phyloP scores from a whole-genome alignment of 2,797 vertebrate species.

The Acipenser transmontanus region DNA sequence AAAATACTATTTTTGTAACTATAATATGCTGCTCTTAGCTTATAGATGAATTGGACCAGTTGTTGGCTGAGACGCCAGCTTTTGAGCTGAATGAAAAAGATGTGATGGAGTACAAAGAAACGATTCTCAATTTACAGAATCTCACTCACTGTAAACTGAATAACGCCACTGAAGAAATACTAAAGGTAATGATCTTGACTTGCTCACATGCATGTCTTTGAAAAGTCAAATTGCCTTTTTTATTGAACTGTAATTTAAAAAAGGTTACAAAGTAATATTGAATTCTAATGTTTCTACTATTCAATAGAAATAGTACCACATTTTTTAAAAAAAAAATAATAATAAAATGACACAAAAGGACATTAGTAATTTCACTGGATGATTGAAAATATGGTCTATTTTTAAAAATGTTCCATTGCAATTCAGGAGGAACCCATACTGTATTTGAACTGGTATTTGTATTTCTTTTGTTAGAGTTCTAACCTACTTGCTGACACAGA shows the following conservation, averaged over 20 bases:
- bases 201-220: no score
- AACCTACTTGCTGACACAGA: slow-evolving; percentile 61
- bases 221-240: neutral
- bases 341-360: no score
- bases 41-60: slow-evolving; percentile 64
- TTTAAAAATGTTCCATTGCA: no score
- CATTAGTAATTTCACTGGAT: no score
- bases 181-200: slow-evolving; percentile 57
- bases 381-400: no score
- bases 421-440: no score
- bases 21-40: slow-evolving; percentile 60
- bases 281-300: neutral
- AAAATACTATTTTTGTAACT: neutral
- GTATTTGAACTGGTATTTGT: no score
- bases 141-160: slow-evolving; percentile 67
- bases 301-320: no score
- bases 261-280: neutral
- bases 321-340: no score
- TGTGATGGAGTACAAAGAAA: slow-evolving; percentile 48
- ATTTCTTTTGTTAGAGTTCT: slow-evolving; percentile 47
- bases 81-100: slow-evolving; percentile 33
- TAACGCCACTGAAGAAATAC: slow-evolving; percentile 62
- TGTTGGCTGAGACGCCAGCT: slow-evolving; percentile 51
- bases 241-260: neutral
- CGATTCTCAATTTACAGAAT: slow-evolving; percentile 56